Percentiles rank a stretch among this genome's conserved stretches.
These are phyloP conservation scores for Pseudotriccus pelzelni DNA, from an alignment of 2,797 vertebrate genomes.

Conservation along the genomic window DNA sequence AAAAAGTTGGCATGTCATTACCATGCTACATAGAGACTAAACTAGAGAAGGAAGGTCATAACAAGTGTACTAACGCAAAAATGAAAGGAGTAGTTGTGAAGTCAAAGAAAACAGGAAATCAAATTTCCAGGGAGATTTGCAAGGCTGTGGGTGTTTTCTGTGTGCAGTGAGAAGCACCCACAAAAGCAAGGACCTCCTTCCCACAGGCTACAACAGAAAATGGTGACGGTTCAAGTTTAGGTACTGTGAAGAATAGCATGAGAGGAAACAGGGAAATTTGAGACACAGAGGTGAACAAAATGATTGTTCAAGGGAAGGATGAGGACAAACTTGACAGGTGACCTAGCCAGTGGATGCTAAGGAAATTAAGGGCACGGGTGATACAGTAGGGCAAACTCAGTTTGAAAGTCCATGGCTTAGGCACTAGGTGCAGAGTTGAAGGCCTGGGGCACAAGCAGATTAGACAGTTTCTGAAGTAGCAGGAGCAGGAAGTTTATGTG, in stretches of 20 bases:
- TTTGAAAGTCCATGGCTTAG: background rate
- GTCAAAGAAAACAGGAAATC: constrained; percentile 17
- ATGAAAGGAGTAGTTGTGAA: background rate
- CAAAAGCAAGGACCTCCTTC: background rate
- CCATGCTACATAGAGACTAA: background rate
- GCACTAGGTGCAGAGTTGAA: background rate
- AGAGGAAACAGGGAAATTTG: background rate
- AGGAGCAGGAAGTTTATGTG: constrained; percentile 47
- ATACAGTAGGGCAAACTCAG: background rate
- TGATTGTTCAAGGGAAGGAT: background rate
- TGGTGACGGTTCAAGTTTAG: background rate
- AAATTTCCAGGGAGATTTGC: background rate
- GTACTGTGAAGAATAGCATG: background rate
- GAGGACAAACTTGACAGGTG: background rate
- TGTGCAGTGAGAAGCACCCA: background rate
- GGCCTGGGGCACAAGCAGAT: background rate
- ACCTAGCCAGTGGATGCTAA: background rate
- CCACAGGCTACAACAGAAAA: background rate
- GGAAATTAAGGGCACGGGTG: background rate
- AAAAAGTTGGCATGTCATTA: background rate
- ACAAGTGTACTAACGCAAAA: background rate
- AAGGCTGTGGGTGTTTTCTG: background rate
- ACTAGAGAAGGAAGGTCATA: constrained; percentile 3
- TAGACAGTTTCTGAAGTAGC: constrained; percentile 30
- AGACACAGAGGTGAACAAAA: background rate